phyloP scores from a whole-genome alignment of 2,888 invertebrate genomes.

The Eupithecia inturbata region DNA sequence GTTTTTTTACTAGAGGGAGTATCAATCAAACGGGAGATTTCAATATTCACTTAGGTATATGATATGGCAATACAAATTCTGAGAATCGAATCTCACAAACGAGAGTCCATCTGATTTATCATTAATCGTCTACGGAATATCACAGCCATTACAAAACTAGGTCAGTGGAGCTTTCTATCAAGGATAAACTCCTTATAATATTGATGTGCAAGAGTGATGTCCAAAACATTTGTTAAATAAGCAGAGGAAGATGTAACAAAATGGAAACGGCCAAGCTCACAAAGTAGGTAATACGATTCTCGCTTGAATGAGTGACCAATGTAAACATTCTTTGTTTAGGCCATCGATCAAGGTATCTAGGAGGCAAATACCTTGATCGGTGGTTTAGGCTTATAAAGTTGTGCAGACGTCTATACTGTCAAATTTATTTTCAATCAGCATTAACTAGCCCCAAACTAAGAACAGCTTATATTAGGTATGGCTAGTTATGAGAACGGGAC shows the following conservation, averaged over 20 bases:
- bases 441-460: too few species aligned
- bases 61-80: background rate
- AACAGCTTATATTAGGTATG: too few species aligned
- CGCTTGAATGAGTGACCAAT: background rate
- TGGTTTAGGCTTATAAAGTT: too few species aligned
- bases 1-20: background rate
- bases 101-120: conserved; percentile 33
- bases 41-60: background rate
- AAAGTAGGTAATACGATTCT: background rate
- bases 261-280: background rate
- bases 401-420: too few species aligned
- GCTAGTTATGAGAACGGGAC: too few species aligned
- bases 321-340: background rate
- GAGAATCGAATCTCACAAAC: conserved; percentile 33
- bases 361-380: too few species aligned
- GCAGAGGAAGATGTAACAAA: conserved; percentile 13
- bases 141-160: conserved; percentile 36
- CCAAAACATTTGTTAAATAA: conserved; percentile 2
- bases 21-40: background rate
- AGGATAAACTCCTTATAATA: conserved; percentile 31
- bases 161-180: conserved; percentile 31
- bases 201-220: conserved; percentile 22
- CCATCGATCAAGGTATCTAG: too few species aligned
- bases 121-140: conserved; percentile 40
- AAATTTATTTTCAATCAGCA: too few species aligned